Percentiles rank a stretch among this genome's conserved stretches.
These are phyloP conservation scores for Sebastes glaucus DNA, from an alignment of 2,797 vertebrate genomes.

Conservation along the genomic window DNA sequence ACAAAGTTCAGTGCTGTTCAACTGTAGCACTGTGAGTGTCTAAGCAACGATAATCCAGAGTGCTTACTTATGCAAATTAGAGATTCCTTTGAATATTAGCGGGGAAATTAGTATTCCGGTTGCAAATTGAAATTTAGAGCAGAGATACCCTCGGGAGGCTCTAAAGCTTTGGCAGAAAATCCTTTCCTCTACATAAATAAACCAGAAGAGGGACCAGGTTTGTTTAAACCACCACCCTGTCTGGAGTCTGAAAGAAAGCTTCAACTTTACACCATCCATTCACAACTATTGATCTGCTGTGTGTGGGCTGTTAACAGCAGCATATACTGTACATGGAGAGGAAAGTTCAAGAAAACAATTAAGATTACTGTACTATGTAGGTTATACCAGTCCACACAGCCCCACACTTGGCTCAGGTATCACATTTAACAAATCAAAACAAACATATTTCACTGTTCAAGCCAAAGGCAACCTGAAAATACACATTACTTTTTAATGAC, in stretches of 20 bases:
- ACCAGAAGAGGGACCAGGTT: constrained; percentile 39
- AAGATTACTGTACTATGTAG: background rate
- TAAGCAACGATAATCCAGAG: constrained; percentile 48
- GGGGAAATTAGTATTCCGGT: constrained; percentile 48
- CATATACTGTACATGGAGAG: background rate
- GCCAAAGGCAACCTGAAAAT: background rate
- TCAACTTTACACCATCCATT: constrained; percentile 33
- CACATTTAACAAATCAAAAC: background rate
- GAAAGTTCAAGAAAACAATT: background rate
- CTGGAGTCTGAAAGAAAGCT: constrained; percentile 28
- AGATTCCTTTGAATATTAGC: constrained; percentile 53
- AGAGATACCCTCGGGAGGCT: constrained; percentile 44
- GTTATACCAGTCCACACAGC: background rate
- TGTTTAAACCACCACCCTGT: constrained; percentile 28
- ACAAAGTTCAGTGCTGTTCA: constrained; percentile 46
- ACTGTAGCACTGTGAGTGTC: constrained; percentile 21
- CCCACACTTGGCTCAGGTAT: background rate
- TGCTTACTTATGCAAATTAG: constrained; percentile 54
- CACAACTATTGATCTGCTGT: constrained; percentile 44
- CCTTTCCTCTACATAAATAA: constrained; percentile 14
- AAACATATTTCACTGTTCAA: background rate
- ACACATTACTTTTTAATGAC: background rate
- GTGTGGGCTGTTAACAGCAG: constrained; percentile 12
- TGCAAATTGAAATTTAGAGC: constrained; percentile 49
- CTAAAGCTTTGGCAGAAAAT: constrained; percentile 37